Percentiles rank a stretch among this genome's conserved stretches.
Evolutionary conservation across 2,797 vertebrate genomes (phyloP).

Genomic region (Lithobates sylvaticus): DNA sequence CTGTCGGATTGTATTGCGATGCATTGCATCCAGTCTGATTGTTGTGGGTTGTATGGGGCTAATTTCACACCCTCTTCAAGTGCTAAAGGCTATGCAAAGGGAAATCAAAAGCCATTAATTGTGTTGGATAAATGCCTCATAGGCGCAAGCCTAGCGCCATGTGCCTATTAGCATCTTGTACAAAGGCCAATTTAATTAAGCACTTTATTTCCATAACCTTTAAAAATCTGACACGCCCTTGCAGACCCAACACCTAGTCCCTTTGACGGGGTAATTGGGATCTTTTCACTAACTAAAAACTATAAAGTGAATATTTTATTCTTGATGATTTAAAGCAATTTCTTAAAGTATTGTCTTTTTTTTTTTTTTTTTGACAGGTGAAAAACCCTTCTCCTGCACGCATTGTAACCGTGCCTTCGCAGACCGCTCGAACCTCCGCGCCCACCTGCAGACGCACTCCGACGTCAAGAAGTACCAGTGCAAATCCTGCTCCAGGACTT

Average conservation of each 20-base stretch:
- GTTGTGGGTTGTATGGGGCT: conserved; percentile 75
- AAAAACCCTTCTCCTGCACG: conserved; percentile 84
- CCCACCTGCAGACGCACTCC: conserved; percentile 97
- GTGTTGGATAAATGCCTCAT: conserved; percentile 70
- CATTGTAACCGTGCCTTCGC: conserved; percentile 96
- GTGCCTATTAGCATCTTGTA: conserved; percentile 18
- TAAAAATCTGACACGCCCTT: background rate
- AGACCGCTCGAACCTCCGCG: conserved; percentile 95
- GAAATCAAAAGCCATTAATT: conserved; percentile 68
- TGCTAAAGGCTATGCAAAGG: conserved; percentile 62
- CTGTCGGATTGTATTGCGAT: conserved; percentile 73
- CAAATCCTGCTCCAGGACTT: conserved; percentile 90
- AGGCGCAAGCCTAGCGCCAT: conserved; percentile 52
- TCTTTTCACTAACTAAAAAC: too few relatives aligned
- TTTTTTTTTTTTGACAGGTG: conserved; percentile 68
- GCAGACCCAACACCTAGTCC: background rate
- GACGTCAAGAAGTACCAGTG: conserved; percentile 99
- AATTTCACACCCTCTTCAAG: conserved; percentile 79
- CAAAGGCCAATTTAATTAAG: conserved; percentile 24
- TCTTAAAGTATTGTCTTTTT: background rate
- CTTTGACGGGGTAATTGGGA: background rate
- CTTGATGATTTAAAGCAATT: background rate
- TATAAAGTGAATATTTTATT: background rate
- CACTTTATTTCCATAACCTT: background rate
- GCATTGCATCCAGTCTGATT: conserved; percentile 55